Evolutionary conservation across 2,888 invertebrate species (phyloP).

Genomic region (Volucella inflata): DNA sequence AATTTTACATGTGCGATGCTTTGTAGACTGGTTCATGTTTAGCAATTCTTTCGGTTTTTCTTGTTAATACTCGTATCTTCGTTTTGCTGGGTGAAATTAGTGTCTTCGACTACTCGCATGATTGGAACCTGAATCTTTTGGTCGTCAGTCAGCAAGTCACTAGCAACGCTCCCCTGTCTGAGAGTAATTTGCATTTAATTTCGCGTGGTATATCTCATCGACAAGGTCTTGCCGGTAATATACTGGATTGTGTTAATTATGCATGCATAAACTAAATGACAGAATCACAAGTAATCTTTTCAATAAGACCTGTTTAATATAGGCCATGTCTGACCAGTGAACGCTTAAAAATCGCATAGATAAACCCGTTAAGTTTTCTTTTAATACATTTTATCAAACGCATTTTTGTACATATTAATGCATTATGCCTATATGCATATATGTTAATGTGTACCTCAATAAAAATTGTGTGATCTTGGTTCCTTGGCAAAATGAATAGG

Average conservation of each 20-base stretch:
- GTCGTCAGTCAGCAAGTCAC: conserved; percentile 61
- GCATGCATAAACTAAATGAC: conserved; percentile 69
- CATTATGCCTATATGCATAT: neutral
- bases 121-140: conserved; percentile 49
- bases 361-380: conserved; percentile 34
- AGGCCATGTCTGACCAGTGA: conserved; percentile 26
- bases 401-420: conserved; percentile 19
- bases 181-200: conserved; percentile 72
- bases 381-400: conserved; percentile 42
- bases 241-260: conserved; percentile 75
- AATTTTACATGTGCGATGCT: conserved; percentile 72
- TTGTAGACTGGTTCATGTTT: conserved; percentile 54
- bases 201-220: conserved; percentile 72
- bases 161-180: conserved; percentile 49
- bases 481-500: no score
- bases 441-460: no score
- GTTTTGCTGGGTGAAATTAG: conserved; percentile 42
- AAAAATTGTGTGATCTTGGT: no score
- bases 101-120: conserved; percentile 3
- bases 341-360: conserved; percentile 40
- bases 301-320: conserved; percentile 42
- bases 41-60: conserved; percentile 50
- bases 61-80: conserved; percentile 49
- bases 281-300: conserved; percentile 42
- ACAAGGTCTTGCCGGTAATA: conserved; percentile 74